Conservation (phyloP, 2,113 vertebrate genomes). For the Sterrhoptilus dennistouni region DNA sequence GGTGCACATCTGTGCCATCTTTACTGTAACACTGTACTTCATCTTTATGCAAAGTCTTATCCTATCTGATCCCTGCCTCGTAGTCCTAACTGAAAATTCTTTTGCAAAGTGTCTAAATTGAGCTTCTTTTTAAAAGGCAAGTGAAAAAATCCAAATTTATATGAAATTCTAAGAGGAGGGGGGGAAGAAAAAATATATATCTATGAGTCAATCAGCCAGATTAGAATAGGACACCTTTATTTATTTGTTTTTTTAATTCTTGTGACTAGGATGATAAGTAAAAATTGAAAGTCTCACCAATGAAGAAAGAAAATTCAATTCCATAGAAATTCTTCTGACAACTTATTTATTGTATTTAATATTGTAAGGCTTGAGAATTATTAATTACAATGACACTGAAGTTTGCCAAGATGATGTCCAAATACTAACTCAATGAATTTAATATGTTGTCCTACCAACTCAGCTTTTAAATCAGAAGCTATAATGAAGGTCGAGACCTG, state of each 20-base stretch:
- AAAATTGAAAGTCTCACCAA: neutral
- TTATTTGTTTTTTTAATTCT: neutral
- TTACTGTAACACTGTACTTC: neutral
- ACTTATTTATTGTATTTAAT: neutral
- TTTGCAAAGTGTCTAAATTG: neutral
- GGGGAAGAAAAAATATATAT: fast-evolving
- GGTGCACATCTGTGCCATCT: neutral
- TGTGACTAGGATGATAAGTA: neutral
- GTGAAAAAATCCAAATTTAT: neutral
- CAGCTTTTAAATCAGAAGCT: neutral
- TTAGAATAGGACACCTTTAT: neutral
- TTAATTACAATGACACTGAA: neutral
- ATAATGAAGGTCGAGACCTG: neutral
- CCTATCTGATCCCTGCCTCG: neutral
- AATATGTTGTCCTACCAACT: neutral
- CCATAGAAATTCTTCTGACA: neutral
- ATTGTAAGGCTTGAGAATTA: neutral
- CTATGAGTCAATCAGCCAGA: neutral
- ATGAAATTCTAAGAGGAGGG: neutral
- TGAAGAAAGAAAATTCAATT: neutral
- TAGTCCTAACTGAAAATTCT: neutral
- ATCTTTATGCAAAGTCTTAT: neutral
- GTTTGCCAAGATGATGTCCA: neutral
- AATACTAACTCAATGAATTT: neutral
- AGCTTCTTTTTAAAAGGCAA: neutral